phyloP scores from a whole-genome alignment of 92 coral and sea anemone genomes.

The Epizoanthus stellaris region DNA sequence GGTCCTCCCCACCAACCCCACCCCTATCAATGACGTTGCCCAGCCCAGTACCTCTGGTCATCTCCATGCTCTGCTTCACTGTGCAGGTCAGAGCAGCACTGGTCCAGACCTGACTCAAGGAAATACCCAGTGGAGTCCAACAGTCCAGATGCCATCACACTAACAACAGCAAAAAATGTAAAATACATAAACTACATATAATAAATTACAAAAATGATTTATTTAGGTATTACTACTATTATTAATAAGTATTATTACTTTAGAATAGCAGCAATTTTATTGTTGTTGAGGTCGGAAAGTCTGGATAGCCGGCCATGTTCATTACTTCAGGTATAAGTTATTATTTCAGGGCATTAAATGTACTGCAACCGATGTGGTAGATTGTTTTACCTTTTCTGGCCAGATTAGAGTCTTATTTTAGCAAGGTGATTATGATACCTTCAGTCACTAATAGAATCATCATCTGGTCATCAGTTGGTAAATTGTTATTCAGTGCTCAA shows the following conservation, averaged over 20 bases:
- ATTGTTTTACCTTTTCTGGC: no score
- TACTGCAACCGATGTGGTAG: no score
- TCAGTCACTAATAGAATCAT: no score
- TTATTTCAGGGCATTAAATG: no score
- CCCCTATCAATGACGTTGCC: not conserved
- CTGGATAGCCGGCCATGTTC: not conserved
- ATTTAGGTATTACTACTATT: no score
- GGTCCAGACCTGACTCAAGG: constrained; percentile 84
- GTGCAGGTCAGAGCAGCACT: constrained; percentile 93
- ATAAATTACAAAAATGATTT: not conserved
- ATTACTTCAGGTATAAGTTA: not conserved
- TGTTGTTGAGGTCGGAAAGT: not conserved
- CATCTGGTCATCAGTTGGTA: no score
- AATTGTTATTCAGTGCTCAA: no score
- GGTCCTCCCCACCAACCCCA: not conserved
- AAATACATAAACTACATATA: not conserved
- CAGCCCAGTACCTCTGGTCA: constrained; percentile 8
- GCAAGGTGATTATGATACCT: no score
- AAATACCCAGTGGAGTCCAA: constrained; percentile 94
- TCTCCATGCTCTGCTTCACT: constrained; percentile 74
- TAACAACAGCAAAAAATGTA: constrained; percentile 34
- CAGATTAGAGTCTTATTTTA: no score
- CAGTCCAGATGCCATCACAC: constrained; percentile 97
- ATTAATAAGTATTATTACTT: no score
- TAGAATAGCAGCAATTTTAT: no score